Evolutionary conservation across 2,888 invertebrate species (phyloP), one percentile per base, ranked within the genome.

Genomic region (Ischnus inquisitorius): DNA sequence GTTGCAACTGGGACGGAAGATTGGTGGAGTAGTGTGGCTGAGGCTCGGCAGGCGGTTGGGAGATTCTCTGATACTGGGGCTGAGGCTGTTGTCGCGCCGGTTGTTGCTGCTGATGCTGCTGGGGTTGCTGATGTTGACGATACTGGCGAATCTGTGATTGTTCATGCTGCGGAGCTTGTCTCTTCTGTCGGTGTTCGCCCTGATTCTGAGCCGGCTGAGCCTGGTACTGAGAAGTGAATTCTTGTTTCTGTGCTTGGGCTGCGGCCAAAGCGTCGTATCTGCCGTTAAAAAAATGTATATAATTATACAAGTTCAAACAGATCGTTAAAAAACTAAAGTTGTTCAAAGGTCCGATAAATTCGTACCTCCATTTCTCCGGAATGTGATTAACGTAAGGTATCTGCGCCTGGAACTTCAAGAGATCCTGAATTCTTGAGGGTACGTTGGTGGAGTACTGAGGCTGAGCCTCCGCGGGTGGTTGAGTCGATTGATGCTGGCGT

Each of bases 21-120:
- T 91, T 92, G 3, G 88, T 85, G 3, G 92, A 92, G 74, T 93
- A 93, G 0, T 90, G 90, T 14, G 91, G 91, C 25, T 85, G 82
- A 0, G 88, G 82, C 71, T 92, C 93, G 0, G 80, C 68, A 0
- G 88, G 86, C 22, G 90, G 90, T 57, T 90, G 91, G 2, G 88
- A 83, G 6, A 90, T 84, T 84, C 90, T 89, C 68, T 87, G 85
- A 65, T 91, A 90, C 62, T 90, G 88, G 3, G 88, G 90, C 14
- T 87, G 88, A 5, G 88, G 90, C 14, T 87, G 88, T 10, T 85
- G 88, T 12, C 82, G 82, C 16, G 71, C 82, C 14, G 74, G 82
- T 67, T 89, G 89, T 28, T 89, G 87, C 5, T 86, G 87, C 14
- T 86, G 87, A n/a, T 87, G 88, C 14, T 87, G 85, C 34, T 84